Conservation (phyloP, 2,797 vertebrate genomes). For the Morus bassanus region DNA sequence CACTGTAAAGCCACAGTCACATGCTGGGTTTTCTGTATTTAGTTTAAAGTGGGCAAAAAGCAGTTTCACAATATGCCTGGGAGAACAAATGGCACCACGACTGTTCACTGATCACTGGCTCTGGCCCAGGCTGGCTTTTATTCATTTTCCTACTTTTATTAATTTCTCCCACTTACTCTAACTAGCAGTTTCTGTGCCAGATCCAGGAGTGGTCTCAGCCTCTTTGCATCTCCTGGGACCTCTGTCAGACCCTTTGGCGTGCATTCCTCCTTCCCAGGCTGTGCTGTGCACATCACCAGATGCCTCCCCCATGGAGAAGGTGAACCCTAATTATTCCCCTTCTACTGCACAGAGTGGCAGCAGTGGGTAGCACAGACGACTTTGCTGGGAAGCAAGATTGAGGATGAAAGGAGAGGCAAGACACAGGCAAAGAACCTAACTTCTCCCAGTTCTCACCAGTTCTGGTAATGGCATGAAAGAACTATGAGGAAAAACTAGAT, state of each 20-base stretch:
- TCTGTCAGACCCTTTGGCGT: neutral
- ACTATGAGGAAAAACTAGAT: neutral
- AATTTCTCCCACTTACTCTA: neutral
- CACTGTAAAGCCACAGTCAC: neutral
- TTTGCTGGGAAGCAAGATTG: neutral
- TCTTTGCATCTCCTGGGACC: neutral
- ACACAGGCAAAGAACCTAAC: neutral
- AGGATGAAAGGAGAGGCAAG: neutral
- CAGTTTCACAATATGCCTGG: neutral
- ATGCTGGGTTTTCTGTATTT: neutral
- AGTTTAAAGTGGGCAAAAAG: neutral
- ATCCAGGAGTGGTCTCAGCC: neutral
- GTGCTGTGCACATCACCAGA: rapidly evolving
- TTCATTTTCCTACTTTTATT: neutral
- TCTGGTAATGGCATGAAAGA: neutral
- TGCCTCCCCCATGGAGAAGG: rapidly evolving
- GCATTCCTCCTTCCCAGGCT: neutral
- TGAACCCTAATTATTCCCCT: neutral
- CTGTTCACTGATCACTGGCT: neutral
- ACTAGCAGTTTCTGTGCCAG: neutral
- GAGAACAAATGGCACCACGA: neutral
- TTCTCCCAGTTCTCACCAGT: neutral
- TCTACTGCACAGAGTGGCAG: neutral
- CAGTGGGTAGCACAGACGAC: neutral
- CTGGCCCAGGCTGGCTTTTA: neutral